Conservation (phyloP, 1,140 invertebrate species). For the Microplitis demolitor region DNA sequence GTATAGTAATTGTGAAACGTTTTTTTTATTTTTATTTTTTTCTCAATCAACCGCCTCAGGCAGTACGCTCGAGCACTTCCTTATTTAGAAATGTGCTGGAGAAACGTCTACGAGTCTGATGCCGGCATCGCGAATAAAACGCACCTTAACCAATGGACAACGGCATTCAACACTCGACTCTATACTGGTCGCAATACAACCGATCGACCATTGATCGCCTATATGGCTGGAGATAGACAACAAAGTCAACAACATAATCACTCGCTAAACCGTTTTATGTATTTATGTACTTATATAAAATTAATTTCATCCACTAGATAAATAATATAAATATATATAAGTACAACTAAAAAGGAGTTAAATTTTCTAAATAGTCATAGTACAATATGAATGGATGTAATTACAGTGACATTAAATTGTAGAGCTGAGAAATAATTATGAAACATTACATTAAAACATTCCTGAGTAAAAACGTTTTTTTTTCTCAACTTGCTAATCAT, state of each 20-base stretch:
- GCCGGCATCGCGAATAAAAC: neutral
- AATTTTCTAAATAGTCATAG: too few relatives aligned
- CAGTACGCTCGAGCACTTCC: conserved; percentile 43
- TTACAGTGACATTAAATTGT: too few relatives aligned
- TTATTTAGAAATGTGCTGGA: conserved; percentile 44
- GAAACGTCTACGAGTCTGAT: conserved; percentile 28
- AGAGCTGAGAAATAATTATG: too few relatives aligned
- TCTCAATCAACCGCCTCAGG: conserved; percentile 12
- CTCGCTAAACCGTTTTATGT: neutral
- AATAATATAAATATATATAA: too few relatives aligned
- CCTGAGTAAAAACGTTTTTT: too few relatives aligned
- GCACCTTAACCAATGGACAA: neutral
- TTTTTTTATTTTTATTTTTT: neutral
- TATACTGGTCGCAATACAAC: neutral
- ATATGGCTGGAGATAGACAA: neutral
- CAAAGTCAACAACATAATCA: neutral
- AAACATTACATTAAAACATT: too few relatives aligned
- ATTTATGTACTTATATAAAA: neutral
- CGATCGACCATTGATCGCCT: neutral
- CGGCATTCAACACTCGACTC: too few relatives aligned
- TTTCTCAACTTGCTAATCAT: too few relatives aligned
- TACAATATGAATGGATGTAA: too few relatives aligned
- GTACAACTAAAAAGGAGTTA: too few relatives aligned
- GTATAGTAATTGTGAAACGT: too few relatives aligned
- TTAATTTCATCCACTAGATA: too few relatives aligned